Base-by-base conservation (phyloP, 2,113 vertebrate species). In the Misgurnus mizolepis region DNA sequence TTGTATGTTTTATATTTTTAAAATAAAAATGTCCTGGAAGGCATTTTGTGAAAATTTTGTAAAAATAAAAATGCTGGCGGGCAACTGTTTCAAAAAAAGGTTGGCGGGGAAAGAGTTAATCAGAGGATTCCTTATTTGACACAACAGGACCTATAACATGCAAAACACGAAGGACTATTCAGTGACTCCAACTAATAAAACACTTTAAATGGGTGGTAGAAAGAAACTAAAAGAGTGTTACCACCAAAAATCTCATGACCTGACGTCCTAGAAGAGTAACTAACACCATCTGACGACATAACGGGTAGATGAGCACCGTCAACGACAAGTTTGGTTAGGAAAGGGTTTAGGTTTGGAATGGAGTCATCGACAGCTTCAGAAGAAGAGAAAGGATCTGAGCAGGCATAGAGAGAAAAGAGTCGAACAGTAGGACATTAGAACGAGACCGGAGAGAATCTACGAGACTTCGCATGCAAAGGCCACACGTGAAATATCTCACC, bases 201-300 rank as follows among this genome's bases (percentile, higher is more conserved):
- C 34, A 7, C 79, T 87, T 78, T 69, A 75, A 83, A 86, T 83
- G 75, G 76, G 76, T 78, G 78, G 88, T 80, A 90, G 72, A 83
- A 89, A 87, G 88, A 92, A 92, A 94, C 34, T 62, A 72, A 95
- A 92, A 82, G 83, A 90, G 94, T 91, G 91, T 97, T 98, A 98
- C 97, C 97, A 96, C 96, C 93, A 94, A 99, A 99, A 92, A 98
- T 95, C 95, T 99, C 97, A 96, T 97, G 97, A 94, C 93, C 96
- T 92, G 96, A 95, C 91, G 96, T 98, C 96, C 95, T 98, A 97
- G 95, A 95, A 89, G 96, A 93, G 94, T 96, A 98, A 96, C 95
- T 93, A 94, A 96, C 94, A 90, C 94, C 95, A 84, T 99, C 97
- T 91, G 97, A 95, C 91, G 96, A 95, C 92, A 95, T 92, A 89